Percentiles rank a stretch among this genome's conserved stretches.
These are phyloP conservation scores for Propithecus perrieri DNA, from an alignment of 2,797 vertebrate species.

Conservation along the genomic window DNA sequence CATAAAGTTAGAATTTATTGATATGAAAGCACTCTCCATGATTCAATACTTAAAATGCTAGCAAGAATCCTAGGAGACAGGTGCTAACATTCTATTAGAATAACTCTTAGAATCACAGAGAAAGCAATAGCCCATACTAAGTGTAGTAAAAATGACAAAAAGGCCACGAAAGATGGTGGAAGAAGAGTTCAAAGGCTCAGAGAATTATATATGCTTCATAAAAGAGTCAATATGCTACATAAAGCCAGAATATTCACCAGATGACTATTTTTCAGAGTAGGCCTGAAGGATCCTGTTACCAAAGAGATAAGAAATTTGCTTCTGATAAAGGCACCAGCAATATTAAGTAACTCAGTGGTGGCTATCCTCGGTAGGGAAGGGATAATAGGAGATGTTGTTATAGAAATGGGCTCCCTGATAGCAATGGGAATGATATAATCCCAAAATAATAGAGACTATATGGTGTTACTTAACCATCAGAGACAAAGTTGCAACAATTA, in stretches of 20 bases:
- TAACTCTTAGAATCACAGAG: neutral
- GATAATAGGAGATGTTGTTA: neutral
- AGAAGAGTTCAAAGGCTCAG: neutral
- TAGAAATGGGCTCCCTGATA: constrained; percentile 39
- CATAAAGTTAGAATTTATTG: neutral
- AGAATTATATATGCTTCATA: neutral
- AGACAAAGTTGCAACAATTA: neutral
- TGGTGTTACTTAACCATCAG: constrained; percentile 20
- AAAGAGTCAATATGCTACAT: neutral
- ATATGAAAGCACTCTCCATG: neutral
- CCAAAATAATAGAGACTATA: constrained; percentile 41
- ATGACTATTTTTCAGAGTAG: neutral
- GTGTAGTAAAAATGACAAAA: neutral
- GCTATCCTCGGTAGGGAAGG: neutral
- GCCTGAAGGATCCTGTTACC: neutral
- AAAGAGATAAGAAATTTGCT: neutral
- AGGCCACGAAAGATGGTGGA: neutral
- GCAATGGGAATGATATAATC: neutral
- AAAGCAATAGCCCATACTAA: neutral
- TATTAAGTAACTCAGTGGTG: neutral
- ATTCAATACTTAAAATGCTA: neutral
- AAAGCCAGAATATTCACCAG: neutral
- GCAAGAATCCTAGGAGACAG: neutral
- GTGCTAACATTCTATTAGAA: neutral
- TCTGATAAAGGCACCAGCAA: neutral